phyloP scores from a whole-genome alignment of 2,113 vertebrate species.

The Sterna hirundo region DNA sequence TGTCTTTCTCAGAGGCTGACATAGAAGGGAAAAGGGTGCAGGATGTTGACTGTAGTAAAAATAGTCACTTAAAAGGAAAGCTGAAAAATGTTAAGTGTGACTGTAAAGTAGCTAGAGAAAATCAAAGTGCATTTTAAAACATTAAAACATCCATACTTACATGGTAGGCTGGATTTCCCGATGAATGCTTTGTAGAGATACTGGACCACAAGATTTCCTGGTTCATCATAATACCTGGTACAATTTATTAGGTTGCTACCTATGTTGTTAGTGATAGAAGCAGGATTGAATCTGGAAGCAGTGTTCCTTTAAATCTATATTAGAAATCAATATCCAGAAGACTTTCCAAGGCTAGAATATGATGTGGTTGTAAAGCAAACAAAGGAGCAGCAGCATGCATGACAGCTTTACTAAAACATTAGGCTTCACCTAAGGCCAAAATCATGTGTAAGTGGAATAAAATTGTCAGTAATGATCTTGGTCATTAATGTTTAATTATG shows the following conservation, averaged over 20 bases:
- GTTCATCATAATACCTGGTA: not conserved
- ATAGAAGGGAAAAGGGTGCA: not conserved
- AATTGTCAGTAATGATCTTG: slow-evolving; percentile 52
- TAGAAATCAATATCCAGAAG: slow-evolving; percentile 10
- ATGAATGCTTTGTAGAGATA: not conserved
- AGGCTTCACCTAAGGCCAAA: slow-evolving; percentile 57
- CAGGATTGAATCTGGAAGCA: not conserved
- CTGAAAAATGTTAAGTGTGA: not conserved
- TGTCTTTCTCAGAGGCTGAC: not conserved
- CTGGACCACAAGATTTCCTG: not conserved
- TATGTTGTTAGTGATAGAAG: not conserved
- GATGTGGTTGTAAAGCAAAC: not conserved
- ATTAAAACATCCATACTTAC: not conserved
- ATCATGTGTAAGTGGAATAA: slow-evolving; percentile 56
- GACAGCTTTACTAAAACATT: slow-evolving; percentile 32
- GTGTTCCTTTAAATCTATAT: not conserved
- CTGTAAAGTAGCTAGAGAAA: not conserved
- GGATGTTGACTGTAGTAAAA: not conserved
- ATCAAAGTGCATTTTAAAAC: not conserved
- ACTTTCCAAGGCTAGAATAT: not conserved
- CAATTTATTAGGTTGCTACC: not conserved
- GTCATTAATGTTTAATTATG: slow-evolving; percentile 74
- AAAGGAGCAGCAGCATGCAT: not conserved
- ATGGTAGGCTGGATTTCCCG: not conserved
- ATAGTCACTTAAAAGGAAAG: not conserved